Conservation (phyloP, 2,888 invertebrate genomes). For the Diadegma fenestrale region DNA sequence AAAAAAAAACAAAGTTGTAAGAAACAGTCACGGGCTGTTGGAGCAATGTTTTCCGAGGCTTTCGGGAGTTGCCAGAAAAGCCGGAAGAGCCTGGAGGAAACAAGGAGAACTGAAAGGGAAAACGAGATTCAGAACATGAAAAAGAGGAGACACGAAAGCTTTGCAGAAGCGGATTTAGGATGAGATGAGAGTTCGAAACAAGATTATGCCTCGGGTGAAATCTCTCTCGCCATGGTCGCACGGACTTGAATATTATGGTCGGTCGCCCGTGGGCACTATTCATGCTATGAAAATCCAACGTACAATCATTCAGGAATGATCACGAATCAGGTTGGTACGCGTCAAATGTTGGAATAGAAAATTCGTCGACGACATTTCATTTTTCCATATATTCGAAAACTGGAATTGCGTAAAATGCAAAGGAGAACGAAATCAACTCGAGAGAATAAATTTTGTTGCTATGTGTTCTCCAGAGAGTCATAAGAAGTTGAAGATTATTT, state of each 20-base stretch:
- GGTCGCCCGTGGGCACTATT: conserved; percentile 45
- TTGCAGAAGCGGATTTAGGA: conserved; percentile 61
- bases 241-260: conserved; percentile 56
- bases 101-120: conserved; percentile 9
- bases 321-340: conserved; percentile 9
- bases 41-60: conserved; percentile 21
- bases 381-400: not conserved
- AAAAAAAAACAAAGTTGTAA: conserved; percentile 18
- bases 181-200: conserved; percentile 73
- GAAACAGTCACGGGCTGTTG: conserved; percentile 24
- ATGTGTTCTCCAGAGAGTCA: conserved; percentile 29
- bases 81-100: conserved; percentile 18
- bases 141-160: conserved; percentile 33
- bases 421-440: conserved; percentile 2
- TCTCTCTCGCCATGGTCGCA: conserved; percentile 31
- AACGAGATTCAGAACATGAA: not conserved
- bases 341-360: conserved; percentile 10
- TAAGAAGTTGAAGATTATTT: conserved; percentile 55
- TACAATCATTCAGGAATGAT: conserved; percentile 28
- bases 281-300: conserved; percentile 45
- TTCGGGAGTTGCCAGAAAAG: conserved; percentile 21
- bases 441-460: conserved; percentile 34
- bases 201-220: conserved; percentile 79
- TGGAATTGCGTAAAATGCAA: conserved; percentile 14
- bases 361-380: conserved; percentile 17